Evolutionary conservation across 35 echinoderm and acorn worm species (phyloP), one percentile per base, ranked within the genome.

Genomic region (Apostichopus californicus): DNA sequence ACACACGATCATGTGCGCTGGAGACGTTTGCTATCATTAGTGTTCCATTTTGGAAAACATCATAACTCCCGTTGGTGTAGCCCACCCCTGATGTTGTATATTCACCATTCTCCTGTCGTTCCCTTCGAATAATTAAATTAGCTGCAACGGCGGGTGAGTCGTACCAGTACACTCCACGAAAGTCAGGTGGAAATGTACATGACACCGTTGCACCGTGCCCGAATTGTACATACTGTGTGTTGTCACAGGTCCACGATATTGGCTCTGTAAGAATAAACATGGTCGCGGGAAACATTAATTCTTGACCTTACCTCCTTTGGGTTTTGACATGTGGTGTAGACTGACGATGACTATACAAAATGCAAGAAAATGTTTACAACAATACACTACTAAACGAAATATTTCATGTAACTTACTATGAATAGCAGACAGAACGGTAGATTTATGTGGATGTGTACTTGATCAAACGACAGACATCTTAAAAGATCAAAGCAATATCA

Each of bases 121-220:
- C 81, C 8, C 15, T 5, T 85, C 58, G 55, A 5, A 59, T 85
- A 55, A 59, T n/a, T 9, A 85, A 55, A n/a, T 56, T 59, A 9
- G 55, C 81, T 58, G 54, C 1, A n/a, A 0, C 58, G 57, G 56
- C 57, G 15, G 81, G 54, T 57, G 81, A 85, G 24, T 85, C 81
- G 20, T 85, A 85, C 81, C 81, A 85, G 17, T 20, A 56, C 18
- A 85, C 22, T 1, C 55, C 58, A 8, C 58, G 54, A 58, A 57
- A 85, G 13, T 85, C 55, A 85, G 17, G 5, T 58, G 81, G 81
- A 55, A 85, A 85, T 59, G 23, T 20, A 24, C 81, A 85, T 6
- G 17, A 18, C 21, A 85, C 58, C 20, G 58, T 18, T 22, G 4
- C 81, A 9, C 15, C 5, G 6, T 9, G 18, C 58, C 81, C 81